A percentile compares a stretch with the other conserved stretches of the same genome.
These are phyloP conservation scores for Amniataba percoides DNA, from an alignment of 2,797 vertebrate genomes.

Conservation along the genomic window DNA sequence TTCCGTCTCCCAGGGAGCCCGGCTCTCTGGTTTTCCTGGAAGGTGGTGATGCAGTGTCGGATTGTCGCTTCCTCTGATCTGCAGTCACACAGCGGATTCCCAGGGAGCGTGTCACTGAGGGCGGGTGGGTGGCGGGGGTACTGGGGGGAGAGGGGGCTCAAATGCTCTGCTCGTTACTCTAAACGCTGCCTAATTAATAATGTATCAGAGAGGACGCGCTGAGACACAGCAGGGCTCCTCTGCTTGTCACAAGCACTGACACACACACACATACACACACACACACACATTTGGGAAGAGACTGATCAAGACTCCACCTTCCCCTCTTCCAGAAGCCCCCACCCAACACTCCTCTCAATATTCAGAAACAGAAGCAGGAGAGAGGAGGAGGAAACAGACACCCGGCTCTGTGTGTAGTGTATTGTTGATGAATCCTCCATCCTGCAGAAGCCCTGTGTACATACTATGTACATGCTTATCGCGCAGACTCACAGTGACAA, in stretches of 20 bases:
- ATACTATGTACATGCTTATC: constrained; percentile 34
- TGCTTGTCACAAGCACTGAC: constrained; percentile 75
- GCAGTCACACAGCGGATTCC: constrained; percentile 79
- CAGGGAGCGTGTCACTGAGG: constrained; percentile 77
- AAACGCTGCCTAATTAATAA: constrained; percentile 87
- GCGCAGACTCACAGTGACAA: constrained; percentile 40
- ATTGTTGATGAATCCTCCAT: constrained; percentile 54
- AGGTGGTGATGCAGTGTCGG: constrained; percentile 74
- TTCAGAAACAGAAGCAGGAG: constrained; percentile 59
- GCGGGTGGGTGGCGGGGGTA: constrained; percentile 34
- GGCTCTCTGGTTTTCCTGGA: constrained; percentile 73
- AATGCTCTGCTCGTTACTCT: constrained; percentile 85
- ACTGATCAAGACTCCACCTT: constrained; percentile 64
- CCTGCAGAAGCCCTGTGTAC: constrained; percentile 34
- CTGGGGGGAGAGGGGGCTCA: constrained; percentile 69
- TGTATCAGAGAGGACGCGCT: constrained; percentile 83
- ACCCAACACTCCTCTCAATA: constrained; percentile 63
- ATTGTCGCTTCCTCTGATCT: constrained; percentile 79
- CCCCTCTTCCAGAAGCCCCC: constrained; percentile 51
- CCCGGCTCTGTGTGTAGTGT: constrained; percentile 40
- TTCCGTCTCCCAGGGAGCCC: constrained; percentile 60
- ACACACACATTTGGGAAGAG: constrained; percentile 54
- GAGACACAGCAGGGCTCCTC: constrained; percentile 76
- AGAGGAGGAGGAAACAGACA: constrained; percentile 52
- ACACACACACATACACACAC: constrained; percentile 35